phyloP scores from a whole-genome alignment of 2,797 vertebrate genomes.

The Esox masquinongy region DNA sequence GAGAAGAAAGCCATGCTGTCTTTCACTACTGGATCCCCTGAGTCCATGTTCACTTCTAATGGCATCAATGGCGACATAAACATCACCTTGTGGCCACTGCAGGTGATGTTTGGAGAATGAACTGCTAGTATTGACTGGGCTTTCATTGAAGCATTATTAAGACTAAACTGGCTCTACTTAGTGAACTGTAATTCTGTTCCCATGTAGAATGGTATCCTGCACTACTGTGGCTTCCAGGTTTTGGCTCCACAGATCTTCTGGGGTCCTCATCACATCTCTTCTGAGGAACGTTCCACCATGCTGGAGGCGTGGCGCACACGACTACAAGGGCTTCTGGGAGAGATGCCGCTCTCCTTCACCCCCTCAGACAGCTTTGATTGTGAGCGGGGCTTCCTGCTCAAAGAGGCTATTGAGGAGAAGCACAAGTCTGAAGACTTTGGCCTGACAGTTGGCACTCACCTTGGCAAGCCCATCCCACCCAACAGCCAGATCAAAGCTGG shows the following conservation, averaged over 20 bases:
- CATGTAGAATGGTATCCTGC: conserved; percentile 80
- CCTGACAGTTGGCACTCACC: conserved; percentile 76
- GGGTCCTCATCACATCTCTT: conserved; percentile 56
- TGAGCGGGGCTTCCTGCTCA: conserved; percentile 76
- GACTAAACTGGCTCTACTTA: background rate
- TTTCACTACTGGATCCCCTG: conserved; percentile 78
- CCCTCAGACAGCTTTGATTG: conserved; percentile 76
- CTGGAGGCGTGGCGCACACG: conserved; percentile 73
- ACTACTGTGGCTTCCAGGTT: conserved; percentile 86
- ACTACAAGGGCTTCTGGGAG: conserved; percentile 75
- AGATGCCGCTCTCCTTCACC: conserved; percentile 76
- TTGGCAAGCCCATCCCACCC: conserved; percentile 73
- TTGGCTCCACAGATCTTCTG: conserved; percentile 86
- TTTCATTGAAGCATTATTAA: too few species aligned
- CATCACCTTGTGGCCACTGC: conserved; percentile 84
- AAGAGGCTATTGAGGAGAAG: conserved; percentile 69
- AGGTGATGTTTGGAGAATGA: conserved; percentile 61
- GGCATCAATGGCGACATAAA: conserved; percentile 79
- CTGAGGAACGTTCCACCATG: conserved; percentile 65
- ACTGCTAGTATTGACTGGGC: too few species aligned
- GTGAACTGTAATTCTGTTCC: conserved; percentile 10
- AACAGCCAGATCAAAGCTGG: conserved; percentile 73
- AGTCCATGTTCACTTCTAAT: conserved; percentile 69
- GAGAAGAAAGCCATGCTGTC: conserved; percentile 82
- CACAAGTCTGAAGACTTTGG: conserved; percentile 68